These are phyloP conservation scores for Poicephalus gulielmi DNA, from an alignment of 2,113 vertebrate genomes.

Conservation along the genomic window DNA sequence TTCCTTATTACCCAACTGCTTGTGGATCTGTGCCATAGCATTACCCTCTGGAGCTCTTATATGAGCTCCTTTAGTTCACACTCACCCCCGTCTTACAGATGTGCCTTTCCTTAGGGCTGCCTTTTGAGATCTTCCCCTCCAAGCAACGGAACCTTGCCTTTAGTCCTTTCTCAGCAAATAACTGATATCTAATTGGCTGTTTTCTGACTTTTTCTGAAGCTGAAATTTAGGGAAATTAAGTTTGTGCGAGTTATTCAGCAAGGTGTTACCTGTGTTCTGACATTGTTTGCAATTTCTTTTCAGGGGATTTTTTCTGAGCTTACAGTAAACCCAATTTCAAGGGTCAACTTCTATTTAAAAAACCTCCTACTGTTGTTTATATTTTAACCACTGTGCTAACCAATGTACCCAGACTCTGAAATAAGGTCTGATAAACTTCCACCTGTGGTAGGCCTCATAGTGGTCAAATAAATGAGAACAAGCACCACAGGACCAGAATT, in stretches of 20 bases:
- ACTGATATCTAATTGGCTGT: background rate
- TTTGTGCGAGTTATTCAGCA: background rate
- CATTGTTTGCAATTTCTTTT: background rate
- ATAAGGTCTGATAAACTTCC: conserved; percentile 60
- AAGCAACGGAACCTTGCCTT: background rate
- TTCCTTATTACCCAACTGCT: background rate
- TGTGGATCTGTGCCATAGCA: background rate
- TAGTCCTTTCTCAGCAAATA: background rate
- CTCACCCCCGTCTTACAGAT: background rate
- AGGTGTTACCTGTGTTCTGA: background rate
- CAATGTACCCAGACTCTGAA: conserved; percentile 41
- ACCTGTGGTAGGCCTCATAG: background rate
- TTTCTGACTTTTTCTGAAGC: background rate
- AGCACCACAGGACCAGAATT: background rate
- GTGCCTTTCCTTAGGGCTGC: background rate
- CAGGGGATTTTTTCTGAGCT: background rate
- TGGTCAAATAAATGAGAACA: conserved; percentile 53
- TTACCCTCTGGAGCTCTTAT: background rate
- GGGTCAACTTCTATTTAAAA: conserved; percentile 66
- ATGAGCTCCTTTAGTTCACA: background rate
- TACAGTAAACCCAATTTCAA: conserved; percentile 60
- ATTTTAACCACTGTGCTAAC: conserved; percentile 70
- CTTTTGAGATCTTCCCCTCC: background rate
- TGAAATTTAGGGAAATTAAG: background rate
- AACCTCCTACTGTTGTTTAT: conserved; percentile 39